phyloP scores from a whole-genome alignment of 2,888 invertebrate genomes.

The Xanthia togata region DNA sequence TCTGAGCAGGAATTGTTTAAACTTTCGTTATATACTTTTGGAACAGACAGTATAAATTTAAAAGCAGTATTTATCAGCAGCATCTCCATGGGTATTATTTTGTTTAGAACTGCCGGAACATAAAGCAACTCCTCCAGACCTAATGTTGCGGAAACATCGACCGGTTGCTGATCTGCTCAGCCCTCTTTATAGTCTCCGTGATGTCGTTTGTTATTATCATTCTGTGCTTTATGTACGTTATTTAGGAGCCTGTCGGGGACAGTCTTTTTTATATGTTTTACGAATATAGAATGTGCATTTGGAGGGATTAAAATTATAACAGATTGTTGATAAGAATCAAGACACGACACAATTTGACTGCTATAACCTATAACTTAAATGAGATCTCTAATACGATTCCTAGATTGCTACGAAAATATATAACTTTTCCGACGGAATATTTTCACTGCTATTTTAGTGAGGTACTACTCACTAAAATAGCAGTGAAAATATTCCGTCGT shows the following conservation, averaged over 20 bases:
- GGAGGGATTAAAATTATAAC: background rate
- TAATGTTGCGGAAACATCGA: conserved; percentile 65
- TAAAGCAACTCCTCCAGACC: conserved; percentile 41
- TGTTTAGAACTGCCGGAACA: conserved; percentile 48
- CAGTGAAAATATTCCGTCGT: conserved; percentile 31
- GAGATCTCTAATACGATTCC: background rate
- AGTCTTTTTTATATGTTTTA: background rate
- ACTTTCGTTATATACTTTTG: background rate
- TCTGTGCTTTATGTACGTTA: conserved; percentile 51
- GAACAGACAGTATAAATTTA: conserved; percentile 7
- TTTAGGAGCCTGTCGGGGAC: conserved; percentile 26
- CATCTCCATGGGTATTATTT: conserved; percentile 26
- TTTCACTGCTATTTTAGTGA: too few relatives aligned
- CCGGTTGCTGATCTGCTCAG: conserved; percentile 55
- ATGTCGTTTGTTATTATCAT: conserved; percentile 51
- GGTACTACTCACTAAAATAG: conserved; percentile 29
- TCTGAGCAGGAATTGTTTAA: background rate
- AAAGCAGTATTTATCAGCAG: conserved; percentile 25
- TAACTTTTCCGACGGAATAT: too few relatives aligned
- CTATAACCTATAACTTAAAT: background rate
- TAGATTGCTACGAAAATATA: conserved; percentile 6
- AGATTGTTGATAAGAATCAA: background rate
- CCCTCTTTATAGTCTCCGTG: conserved; percentile 51
- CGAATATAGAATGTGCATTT: background rate
- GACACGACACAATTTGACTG: background rate